These are phyloP conservation scores for Pangasianodon gigas DNA, from an alignment of 2,113 vertebrate genomes.

Conservation along the genomic window DNA sequence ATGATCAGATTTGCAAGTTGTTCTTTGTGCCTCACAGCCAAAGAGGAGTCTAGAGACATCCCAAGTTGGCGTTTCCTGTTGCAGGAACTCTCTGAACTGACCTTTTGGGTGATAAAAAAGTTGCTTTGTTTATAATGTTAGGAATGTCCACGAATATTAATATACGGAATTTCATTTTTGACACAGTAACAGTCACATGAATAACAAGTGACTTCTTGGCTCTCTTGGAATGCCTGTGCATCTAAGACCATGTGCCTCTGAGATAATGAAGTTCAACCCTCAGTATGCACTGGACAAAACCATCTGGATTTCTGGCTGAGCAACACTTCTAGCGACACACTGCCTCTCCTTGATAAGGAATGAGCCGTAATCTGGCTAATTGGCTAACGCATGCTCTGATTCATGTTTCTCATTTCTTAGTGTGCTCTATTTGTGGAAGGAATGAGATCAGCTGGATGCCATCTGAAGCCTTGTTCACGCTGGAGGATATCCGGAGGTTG, in stretches of 20 bases:
- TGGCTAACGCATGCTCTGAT: conserved; percentile 21
- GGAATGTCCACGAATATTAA: neutral
- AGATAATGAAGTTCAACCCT: conserved; percentile 25
- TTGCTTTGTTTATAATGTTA: neutral
- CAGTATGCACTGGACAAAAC: neutral
- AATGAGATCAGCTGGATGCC: conserved; percentile 12
- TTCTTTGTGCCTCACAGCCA: neutral
- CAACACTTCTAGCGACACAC: neutral
- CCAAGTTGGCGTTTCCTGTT: neutral
- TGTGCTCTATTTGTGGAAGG: neutral
- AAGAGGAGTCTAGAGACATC: neutral
- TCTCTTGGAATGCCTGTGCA: neutral
- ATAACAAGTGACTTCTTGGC: conserved; percentile 6
- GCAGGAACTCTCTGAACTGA: neutral
- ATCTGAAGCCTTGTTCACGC: neutral
- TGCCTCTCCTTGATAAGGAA: conserved; percentile 35
- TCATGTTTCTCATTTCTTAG: conserved; percentile 26
- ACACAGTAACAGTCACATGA: conserved; percentile 9
- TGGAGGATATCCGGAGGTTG: neutral
- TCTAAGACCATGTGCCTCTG: conserved; percentile 4
- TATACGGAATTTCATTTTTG: neutral
- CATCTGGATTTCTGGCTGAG: conserved; percentile 22
- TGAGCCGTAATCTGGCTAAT: conserved; percentile 23
- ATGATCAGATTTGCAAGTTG: neutral
- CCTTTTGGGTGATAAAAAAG: neutral